Evolutionary conservation across 2,888 invertebrate genomes (phyloP).

Genomic region (Rhimphoctona megacephalus): DNA sequence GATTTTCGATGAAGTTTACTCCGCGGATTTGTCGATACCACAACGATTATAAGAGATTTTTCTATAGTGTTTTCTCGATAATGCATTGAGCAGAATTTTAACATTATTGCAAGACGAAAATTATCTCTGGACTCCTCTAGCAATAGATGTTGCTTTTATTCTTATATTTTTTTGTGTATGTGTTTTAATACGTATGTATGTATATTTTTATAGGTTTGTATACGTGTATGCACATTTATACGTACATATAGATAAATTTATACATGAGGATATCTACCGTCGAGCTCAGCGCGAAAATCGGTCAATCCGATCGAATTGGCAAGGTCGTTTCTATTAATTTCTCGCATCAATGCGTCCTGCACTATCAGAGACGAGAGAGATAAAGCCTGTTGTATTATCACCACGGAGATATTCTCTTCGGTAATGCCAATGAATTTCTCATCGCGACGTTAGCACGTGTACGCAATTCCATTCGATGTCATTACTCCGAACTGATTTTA

Average conservation of each 20-base stretch:
- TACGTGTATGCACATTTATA: neutral
- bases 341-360: slow-evolving; percentile 46
- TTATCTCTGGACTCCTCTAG: no score
- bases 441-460: slow-evolving; percentile 33
- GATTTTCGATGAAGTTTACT: neutral
- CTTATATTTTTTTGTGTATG: neutral
- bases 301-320: slow-evolving; percentile 60
- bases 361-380: neutral
- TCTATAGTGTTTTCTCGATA: no score
- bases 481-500: neutral
- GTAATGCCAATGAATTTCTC: slow-evolving; percentile 31
- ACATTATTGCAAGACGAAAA: no score
- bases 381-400: neutral
- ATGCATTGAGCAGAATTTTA: neutral
- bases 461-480: neutral
- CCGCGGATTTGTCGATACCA: neutral
- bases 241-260: neutral
- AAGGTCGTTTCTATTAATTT: slow-evolving; percentile 63
- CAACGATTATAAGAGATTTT: neutral
- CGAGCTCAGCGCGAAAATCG: slow-evolving; percentile 28
- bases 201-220: neutral
- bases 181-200: neutral
- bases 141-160: neutral
- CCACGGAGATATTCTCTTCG: slow-evolving; percentile 10
- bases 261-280: neutral